Percentiles rank a stretch among this genome's conserved stretches.
Evolutionary conservation across 2,797 vertebrate genomes (phyloP).

Genomic region (Dipus sagitta): DNA sequence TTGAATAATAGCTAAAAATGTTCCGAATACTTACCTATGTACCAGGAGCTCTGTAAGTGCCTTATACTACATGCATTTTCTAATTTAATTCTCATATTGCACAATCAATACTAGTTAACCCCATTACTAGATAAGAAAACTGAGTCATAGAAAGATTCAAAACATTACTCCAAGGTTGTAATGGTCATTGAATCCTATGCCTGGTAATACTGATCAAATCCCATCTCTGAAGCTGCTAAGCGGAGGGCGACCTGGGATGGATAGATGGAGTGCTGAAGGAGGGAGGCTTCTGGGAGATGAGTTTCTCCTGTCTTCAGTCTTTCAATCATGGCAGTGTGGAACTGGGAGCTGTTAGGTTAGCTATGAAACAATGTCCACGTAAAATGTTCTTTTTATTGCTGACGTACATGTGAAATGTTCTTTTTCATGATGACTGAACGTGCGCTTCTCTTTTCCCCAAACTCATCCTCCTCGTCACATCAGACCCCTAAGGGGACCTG

Average conservation of each 20-base stretch:
- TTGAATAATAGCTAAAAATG: background rate
- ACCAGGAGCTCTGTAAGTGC: background rate
- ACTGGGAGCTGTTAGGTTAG: background rate
- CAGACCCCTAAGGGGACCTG: slow-evolving; percentile 91
- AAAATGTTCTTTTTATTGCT: background rate
- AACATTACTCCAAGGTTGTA: background rate
- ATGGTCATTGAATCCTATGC: background rate
- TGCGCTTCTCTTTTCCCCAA: background rate
- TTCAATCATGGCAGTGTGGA: background rate
- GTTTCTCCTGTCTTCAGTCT: background rate
- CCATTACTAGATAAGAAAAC: background rate
- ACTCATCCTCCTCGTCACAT: background rate
- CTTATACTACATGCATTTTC: background rate
- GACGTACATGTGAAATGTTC: background rate
- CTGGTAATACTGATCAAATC: background rate
- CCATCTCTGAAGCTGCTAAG: background rate
- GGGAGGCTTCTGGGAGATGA: background rate
- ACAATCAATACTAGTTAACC: background rate
- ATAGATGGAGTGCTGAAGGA: background rate
- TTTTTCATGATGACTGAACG: background rate
- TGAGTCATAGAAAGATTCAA: background rate
- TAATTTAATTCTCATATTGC: slow-evolving; percentile 10
- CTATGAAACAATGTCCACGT: background rate
- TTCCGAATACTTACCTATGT: background rate
- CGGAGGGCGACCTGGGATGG: background rate